Conservation (phyloP, 2,797 vertebrate genomes). For the Oryzias dopingdopingensis region DNA sequence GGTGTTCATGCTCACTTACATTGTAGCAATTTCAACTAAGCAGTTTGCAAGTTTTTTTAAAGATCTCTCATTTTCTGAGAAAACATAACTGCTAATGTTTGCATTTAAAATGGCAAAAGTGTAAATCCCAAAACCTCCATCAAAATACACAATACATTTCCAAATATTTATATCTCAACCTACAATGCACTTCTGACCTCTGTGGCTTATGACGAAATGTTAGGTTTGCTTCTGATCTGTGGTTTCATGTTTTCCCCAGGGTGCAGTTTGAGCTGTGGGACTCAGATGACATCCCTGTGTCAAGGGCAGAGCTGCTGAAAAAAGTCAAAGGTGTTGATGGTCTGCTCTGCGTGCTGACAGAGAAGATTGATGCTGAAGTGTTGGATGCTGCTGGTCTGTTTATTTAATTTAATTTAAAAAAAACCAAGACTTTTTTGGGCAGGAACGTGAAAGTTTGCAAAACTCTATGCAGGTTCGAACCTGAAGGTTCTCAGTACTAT, state of each 20-base stretch:
- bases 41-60: too few species aligned
- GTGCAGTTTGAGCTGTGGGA: conserved; percentile 79
- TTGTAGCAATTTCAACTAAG: neutral
- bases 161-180: too few species aligned
- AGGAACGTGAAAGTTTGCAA: neutral
- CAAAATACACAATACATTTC: too few species aligned
- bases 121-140: too few species aligned
- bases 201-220: neutral
- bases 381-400: conserved; percentile 76
- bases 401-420: too few species aligned
- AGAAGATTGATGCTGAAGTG: conserved; percentile 79
- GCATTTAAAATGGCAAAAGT: conserved; percentile 19
- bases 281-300: conserved; percentile 73
- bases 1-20: too few species aligned
- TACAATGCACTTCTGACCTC: neutral
- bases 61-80: neutral
- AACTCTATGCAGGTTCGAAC: conserved; percentile 65
- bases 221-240: neutral
- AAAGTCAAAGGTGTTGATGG: conserved; percentile 74
- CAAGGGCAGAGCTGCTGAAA: conserved; percentile 74
- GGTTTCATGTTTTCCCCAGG: conserved; percentile 44
- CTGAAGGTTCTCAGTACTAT: conserved; percentile 77
- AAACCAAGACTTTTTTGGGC: neutral
- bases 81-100: conserved; percentile 31
- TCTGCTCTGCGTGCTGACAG: conserved; percentile 77